These are phyloP conservation scores for Pseudonaja textilis DNA, from an alignment of 2,113 vertebrate species.

Conservation along the genomic window DNA sequence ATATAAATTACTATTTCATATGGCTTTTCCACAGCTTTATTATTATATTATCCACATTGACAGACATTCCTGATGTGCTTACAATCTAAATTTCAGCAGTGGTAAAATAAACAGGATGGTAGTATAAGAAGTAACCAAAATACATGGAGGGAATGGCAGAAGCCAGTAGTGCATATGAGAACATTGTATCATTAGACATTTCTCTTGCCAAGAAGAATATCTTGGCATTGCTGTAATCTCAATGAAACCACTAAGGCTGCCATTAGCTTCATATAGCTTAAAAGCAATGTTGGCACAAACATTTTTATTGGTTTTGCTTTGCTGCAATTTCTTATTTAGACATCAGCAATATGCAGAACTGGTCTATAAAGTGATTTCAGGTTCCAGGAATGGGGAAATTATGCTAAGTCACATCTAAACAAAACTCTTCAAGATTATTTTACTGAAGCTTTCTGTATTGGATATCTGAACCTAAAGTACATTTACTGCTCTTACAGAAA, in stretches of 20 bases:
- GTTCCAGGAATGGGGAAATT: conserved; percentile 23
- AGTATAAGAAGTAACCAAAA: not conserved
- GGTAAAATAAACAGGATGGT: not conserved
- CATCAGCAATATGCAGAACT: not conserved
- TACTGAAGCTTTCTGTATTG: not conserved
- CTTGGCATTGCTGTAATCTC: conserved; percentile 32
- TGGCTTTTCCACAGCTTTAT: not conserved
- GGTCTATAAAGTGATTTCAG: conserved; percentile 21
- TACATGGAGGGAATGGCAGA: not conserved
- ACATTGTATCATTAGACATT: not conserved
- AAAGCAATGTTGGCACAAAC: conserved; percentile 22
- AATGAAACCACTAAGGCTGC: not conserved
- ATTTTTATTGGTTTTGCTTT: not conserved
- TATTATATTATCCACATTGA: not conserved
- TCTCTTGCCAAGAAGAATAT: conserved; percentile 39
- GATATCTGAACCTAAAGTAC: conserved; percentile 2
- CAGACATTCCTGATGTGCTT: not conserved
- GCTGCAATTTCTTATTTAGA: not conserved
- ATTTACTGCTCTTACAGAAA: conserved; percentile 9
- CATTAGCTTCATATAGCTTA: not conserved
- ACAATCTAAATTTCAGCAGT: not conserved
- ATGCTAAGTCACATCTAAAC: conserved; percentile 30
- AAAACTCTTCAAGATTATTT: conserved; percentile 23
- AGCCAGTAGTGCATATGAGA: not conserved
- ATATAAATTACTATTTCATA: not conserved